Percentiles rank a stretch among this genome's conserved stretches.
Evolutionary conservation across 2,888 invertebrate genomes (phyloP).

Genomic region (Hirtodrosophila trivittata): DNA sequence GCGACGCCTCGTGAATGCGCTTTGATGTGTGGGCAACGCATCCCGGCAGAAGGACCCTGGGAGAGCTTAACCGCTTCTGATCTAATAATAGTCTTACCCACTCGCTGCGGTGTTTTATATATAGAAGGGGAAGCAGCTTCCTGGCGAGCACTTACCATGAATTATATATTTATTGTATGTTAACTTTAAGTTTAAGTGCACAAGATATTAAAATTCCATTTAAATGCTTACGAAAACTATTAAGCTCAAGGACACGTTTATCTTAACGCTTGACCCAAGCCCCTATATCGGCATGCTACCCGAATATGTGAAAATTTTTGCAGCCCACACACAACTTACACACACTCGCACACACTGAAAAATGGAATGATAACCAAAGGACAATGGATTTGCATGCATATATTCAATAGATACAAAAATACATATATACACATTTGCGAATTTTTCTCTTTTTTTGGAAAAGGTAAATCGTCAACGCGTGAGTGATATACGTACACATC

Average conservation of each 20-base stretch:
- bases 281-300: conserved; percentile 23
- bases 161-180: no score
- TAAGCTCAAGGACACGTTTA: conserved; percentile 25
- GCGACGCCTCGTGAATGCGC: no score
- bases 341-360: neutral
- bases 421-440: neutral
- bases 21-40: no score
- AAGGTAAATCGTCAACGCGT: conserved; percentile 31
- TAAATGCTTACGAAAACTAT: neutral
- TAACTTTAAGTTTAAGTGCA: conserved; percentile 8
- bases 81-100: no score
- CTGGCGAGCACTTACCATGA: no score
- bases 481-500: conserved; percentile 24
- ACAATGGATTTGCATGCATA: conserved; percentile 39
- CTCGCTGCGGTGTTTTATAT: no score
- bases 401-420: conserved; percentile 27
- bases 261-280: conserved; percentile 37
- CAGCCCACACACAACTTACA: conserved; percentile 2
- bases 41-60: no score
- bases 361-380: conserved; percentile 1
- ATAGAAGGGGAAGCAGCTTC: no score
- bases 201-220: conserved; percentile 3
- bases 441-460: conserved; percentile 18
- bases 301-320: conserved; percentile 31
- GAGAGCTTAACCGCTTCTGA: no score